Percentiles rank a stretch among this genome's conserved stretches.
Conservation (phyloP, 2,888 invertebrate genomes). For the Sericinus montela region DNA sequence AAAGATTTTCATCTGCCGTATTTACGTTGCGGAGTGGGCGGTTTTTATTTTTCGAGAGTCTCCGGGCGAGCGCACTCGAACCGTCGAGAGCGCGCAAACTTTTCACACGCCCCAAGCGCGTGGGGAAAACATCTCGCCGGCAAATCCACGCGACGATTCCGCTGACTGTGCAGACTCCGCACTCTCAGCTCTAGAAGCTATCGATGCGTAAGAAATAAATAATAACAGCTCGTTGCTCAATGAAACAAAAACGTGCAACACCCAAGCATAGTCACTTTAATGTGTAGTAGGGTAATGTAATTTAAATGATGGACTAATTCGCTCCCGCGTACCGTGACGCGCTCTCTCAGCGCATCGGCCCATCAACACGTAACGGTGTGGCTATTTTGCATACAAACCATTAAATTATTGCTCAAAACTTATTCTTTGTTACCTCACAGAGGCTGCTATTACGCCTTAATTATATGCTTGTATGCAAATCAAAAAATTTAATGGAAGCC, state of each 20-base stretch:
- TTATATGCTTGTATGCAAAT: constrained; percentile 75
- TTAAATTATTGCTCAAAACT: constrained; percentile 79
- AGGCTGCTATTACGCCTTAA: constrained; percentile 75
- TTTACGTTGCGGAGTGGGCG: constrained; percentile 77
- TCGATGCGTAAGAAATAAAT: constrained; percentile 46
- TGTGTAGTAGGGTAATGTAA: constrained; percentile 65
- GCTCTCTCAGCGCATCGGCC: constrained; percentile 66
- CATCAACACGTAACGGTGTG: constrained; percentile 75
- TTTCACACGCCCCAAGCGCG: constrained; percentile 66
- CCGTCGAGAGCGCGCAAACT: constrained; percentile 48
- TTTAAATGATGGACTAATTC: constrained; percentile 77
- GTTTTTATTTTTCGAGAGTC: constrained; percentile 75
- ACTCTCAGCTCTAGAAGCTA: constrained; percentile 38
- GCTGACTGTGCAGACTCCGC: constrained; percentile 38
- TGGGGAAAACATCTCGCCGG: constrained; percentile 47
- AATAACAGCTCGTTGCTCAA: constrained; percentile 41
- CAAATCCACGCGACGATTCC: constrained; percentile 28
- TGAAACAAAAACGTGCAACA: constrained; percentile 42
- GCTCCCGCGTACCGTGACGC: constrained; percentile 72
- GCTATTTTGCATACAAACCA: constrained; percentile 79
- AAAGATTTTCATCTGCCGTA: constrained; percentile 79
- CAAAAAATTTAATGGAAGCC: constrained; percentile 66
- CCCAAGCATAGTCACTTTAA: constrained; percentile 44
- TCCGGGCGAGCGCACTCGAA: constrained; percentile 51
- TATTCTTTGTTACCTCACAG: constrained; percentile 76